Conservation (phyloP, 2,797 vertebrate species). For the Hypotaenidia philippensis region DNA sequence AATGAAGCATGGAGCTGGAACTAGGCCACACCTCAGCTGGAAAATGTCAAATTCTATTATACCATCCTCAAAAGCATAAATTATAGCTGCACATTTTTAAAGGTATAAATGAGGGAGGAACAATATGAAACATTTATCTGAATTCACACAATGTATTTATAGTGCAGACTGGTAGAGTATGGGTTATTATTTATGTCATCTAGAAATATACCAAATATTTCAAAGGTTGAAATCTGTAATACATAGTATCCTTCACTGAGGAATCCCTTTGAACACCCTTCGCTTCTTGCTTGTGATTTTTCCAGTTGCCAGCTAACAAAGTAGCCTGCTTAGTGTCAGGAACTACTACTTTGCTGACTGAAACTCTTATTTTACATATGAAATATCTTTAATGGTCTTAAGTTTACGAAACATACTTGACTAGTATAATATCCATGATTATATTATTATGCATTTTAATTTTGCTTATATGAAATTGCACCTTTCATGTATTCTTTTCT, state of each 20-base stretch:
- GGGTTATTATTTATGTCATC: not conserved
- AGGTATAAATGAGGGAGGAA: conserved; percentile 9
- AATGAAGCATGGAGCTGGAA: conserved; percentile 84
- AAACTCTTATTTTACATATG: not conserved
- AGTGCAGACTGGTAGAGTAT: not conserved
- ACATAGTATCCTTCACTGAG: not conserved
- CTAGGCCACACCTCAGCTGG: conserved; percentile 85
- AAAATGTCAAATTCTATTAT: conserved; percentile 86
- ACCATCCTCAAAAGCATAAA: conserved; percentile 80
- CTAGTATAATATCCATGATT: not conserved
- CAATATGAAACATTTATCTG: conserved; percentile 30
- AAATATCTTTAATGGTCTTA: not conserved
- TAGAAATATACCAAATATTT: not conserved
- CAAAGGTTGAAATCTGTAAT: not conserved
- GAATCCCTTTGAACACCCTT: not conserved
- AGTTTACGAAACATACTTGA: not conserved
- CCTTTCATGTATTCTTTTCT: not conserved
- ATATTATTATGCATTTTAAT: not conserved
- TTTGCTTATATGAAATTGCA: not conserved
- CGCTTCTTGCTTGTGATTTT: not conserved
- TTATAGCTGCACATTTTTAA: conserved; percentile 69
- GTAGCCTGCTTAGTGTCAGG: not conserved
- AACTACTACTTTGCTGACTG: not conserved
- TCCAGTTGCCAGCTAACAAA: not conserved
- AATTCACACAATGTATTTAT: not conserved